Evolutionary conservation across 2,797 vertebrate genomes (phyloP), one percentile per base, ranked within the genome.

Genomic region (Cryptoblepharus egeriae): DNA sequence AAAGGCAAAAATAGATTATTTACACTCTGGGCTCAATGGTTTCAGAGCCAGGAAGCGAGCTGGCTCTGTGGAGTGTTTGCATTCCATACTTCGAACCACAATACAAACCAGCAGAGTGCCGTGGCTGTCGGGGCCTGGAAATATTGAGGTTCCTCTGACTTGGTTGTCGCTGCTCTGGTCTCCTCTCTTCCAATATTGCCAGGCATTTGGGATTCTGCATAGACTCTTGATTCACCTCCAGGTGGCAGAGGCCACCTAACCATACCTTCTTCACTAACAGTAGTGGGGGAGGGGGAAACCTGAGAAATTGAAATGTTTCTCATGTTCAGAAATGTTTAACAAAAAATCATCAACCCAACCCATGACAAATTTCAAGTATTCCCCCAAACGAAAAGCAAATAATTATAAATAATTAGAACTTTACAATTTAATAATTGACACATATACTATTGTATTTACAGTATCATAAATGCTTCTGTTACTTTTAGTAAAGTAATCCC

Each of bases 401-500:
- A 83, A 89, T 97, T 95, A 99, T 99, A 99, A 99, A 99, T 99
- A 99, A 98, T 99, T 98, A 97, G 96, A 98, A 98, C 96, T 99
- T 99, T 99, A 99, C 98, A 99, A 97, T 98, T 97, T 97, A 94
- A 98, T 97, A 97, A 97, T 98, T 97, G 97, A 98, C 97, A 99
- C 98, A 97, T 98, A 96, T 96, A 97, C 93, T 96, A 94, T 96
- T 93, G 95, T 99, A 99, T 99, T 97, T 99, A 99, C 98, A 99
- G 97, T 98, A 97, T 97, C 96, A 98, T 99, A 99, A 97, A 99
- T 97, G 97, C 96, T 97, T 98, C 96, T 97, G 94, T 96, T 96
- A 96, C 97, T 97, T 98, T 98, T 96, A 97, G 97, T 97, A 97
- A 84, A 97, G 96, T 97, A 97, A 98, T 99, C 98, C 98, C 98